These are phyloP conservation scores for Tupaia chinensis DNA, from an alignment of 2,113 vertebrate genomes.

Conservation along the genomic window DNA sequence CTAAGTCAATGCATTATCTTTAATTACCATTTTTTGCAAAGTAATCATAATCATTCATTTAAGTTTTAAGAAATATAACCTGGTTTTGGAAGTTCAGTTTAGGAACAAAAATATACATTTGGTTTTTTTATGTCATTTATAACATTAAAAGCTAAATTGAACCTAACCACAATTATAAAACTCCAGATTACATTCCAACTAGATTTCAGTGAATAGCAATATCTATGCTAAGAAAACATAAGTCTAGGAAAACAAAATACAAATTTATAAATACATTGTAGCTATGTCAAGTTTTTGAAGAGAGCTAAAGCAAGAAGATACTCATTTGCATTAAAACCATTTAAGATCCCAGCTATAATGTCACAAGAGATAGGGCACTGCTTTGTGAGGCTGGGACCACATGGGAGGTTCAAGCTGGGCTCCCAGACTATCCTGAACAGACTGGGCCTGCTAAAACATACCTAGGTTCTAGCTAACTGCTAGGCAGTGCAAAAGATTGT, in stretches of 20 bases:
- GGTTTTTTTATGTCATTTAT: background rate
- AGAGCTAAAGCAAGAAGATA: background rate
- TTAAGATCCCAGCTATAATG: background rate
- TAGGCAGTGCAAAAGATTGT: no score
- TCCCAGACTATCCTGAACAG: no score
- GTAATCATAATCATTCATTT: background rate
- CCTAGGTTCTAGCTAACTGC: no score
- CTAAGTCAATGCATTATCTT: background rate
- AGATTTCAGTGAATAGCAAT: background rate
- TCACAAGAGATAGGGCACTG: no score
- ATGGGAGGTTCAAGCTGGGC: no score
- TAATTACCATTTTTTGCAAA: constrained; percentile 8
- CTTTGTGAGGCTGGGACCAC: no score
- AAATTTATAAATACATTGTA: background rate
- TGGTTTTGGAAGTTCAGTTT: background rate
- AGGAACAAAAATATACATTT: background rate
- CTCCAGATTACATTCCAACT: background rate
- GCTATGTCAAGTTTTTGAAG: background rate
- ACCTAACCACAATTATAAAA: background rate
- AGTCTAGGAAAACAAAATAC: background rate
- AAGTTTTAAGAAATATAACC: background rate
- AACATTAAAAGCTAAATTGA: background rate
- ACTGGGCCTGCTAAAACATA: no score
- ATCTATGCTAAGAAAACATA: background rate
- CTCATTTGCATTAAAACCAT: background rate